Evolutionary conservation across 2,888 invertebrate genomes (phyloP), one percentile per base, ranked within the genome.

Genomic region (Scaptomyza tumidula): DNA sequence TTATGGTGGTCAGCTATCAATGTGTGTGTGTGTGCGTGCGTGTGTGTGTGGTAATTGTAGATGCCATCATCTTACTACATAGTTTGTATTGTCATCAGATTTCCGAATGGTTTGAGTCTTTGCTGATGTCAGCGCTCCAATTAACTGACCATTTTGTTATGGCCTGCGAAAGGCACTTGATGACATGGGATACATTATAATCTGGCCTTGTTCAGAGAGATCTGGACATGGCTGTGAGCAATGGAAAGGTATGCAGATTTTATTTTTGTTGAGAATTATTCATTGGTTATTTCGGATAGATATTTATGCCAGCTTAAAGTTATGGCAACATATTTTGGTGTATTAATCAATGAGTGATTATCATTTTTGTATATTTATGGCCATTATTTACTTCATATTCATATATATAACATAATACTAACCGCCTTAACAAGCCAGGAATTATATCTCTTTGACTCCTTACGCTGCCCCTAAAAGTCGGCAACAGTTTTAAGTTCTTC

Each of bases 41-140:
- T 71, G 62, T 48, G 53, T 48, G 62, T 53, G 46, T 58, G 68
- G 76, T 76, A 76, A 76, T 73, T 77, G 77, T 65, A 74, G 62
- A 62, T 59, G 73, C 57, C 63, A 62, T 54, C 68, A 71, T 75
- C 66, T 35, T 37, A 13, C n/a, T 44, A 41, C 10, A 16, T 16
- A 37, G 66, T 39, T 60, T 59, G 71, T 53, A 50, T 65, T 80
- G 68, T 83, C 82, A 68, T 83, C 78, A 68, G 78, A 74, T 83
- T 68, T 80, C 86, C 44, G 48, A 52, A 27, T 37, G 58, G 56
- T 50, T 50, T 63, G 33, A 24, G 39, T 39, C 62, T 59, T 46
- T 80, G 84, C 84, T 84, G 83, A 84, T 77, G 83, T 84, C 83
- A 84, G 83, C 84, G 50, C 64, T 52, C 68, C 70, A 84, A 84